These are phyloP conservation scores for Periphyllus acericola DNA, from an alignment of 2,888 invertebrate genomes.

Conservation along the genomic window DNA sequence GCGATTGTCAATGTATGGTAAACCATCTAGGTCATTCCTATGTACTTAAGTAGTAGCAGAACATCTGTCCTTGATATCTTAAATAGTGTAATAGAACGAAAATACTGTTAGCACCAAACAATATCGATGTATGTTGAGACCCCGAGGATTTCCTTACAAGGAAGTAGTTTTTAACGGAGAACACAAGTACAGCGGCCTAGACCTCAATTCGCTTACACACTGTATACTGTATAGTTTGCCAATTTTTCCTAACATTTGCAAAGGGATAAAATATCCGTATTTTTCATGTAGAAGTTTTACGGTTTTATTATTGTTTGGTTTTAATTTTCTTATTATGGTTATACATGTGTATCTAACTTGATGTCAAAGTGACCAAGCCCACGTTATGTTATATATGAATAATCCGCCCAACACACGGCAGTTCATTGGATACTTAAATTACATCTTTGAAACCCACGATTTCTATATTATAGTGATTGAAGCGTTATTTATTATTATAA, in stretches of 20 bases:
- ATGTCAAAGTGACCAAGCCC: background rate
- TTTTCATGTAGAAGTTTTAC: background rate
- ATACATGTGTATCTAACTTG: background rate
- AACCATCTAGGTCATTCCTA: constrained; percentile 37
- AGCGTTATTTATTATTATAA: background rate
- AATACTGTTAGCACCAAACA: constrained; percentile 11
- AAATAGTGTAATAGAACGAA: constrained; percentile 22
- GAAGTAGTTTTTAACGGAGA: constrained; percentile 53
- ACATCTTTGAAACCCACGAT: constrained; percentile 32
- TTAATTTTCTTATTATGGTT: constrained; percentile 4
- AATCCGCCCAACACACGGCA: background rate
- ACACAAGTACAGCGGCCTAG: constrained; percentile 40
- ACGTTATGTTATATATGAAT: background rate
- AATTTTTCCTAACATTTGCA: constrained; percentile 11
- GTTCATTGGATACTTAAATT: background rate
- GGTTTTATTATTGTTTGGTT: background rate
- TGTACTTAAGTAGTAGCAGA: constrained; percentile 12
- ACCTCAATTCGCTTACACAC: constrained; percentile 36
- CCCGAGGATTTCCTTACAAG: constrained; percentile 57
- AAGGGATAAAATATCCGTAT: constrained; percentile 18
- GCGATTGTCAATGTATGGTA: constrained; percentile 30
- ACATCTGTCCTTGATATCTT: constrained; percentile 28
- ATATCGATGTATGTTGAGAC: constrained; percentile 9
- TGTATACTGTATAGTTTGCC: background rate
- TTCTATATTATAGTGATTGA: background rate